phyloP scores from a whole-genome alignment of 2,113 vertebrate species.

The Pelmatolapia mariae region DNA sequence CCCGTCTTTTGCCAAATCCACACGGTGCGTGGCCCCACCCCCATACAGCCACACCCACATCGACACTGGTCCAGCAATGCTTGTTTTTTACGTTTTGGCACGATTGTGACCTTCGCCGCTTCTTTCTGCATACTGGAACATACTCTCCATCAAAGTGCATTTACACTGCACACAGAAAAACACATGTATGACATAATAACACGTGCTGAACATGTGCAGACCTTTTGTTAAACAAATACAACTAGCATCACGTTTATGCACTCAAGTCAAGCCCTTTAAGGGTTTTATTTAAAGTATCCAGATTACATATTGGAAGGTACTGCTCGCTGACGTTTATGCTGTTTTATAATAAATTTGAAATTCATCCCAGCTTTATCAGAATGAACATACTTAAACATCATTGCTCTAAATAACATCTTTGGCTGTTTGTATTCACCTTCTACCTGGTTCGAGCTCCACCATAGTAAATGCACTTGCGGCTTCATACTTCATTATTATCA shows the following conservation, averaged over 20 bases:
- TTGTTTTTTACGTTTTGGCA: not conserved
- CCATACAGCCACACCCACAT: not conserved
- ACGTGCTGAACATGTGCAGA: not conserved
- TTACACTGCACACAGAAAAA: not conserved
- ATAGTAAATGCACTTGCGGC: conserved; percentile 22
- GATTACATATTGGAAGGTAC: not conserved
- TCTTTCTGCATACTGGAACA: not conserved
- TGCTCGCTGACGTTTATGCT: not conserved
- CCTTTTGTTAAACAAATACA: not conserved
- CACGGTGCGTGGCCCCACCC: accelerated
- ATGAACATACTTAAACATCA: not conserved
- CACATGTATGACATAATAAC: no score
- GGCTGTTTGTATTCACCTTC: conserved; percentile 7
- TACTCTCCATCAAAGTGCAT: not conserved
- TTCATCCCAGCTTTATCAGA: not conserved
- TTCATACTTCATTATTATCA: conserved; percentile 56
- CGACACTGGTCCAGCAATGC: not conserved
- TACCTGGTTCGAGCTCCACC: not conserved
- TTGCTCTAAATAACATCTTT: conserved; percentile 29
- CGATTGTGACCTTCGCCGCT: no score
- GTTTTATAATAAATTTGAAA: not conserved
- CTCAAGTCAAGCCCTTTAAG: not conserved
- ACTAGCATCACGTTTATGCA: not conserved
- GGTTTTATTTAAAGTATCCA: conserved; percentile 1
- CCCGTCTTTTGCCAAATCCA: not conserved